Evolutionary conservation across 1,140 invertebrate species (phyloP), one percentile per base, ranked within the genome.

Genomic region (Laodelphax striatellus): DNA sequence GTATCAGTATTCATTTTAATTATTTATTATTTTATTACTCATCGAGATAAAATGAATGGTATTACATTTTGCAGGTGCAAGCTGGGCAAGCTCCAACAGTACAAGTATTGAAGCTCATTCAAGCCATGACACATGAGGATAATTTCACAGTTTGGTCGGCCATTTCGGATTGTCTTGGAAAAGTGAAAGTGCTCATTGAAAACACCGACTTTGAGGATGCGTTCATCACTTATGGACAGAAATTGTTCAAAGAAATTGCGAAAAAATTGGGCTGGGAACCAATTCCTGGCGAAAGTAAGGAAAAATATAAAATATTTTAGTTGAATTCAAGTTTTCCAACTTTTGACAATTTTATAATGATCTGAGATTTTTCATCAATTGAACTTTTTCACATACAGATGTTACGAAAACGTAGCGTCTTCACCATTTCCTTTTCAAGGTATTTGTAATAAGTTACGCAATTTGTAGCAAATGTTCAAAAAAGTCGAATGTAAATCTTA

Each of bases 61-160:
- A 2, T 28, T 28, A 28, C 24, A 28, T 50, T 5, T 19, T 64
- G 62, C 62, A 80, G 75, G 87, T 93, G 1, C 85, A 93, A 75
- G 87, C 90, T n/a, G 92, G 93, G 5, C 81, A 89, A 62, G 79
- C 81, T 1, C 82, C 83, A 28, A 90, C 90, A 14, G 83, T 84
- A 0, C 87, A 94, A 67, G 85, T 89, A 17, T 68, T 88, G 22
- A 80, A 83, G 66, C 74, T 90, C 6, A 80, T 88, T 57, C 77
- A 85, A 63, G 87, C 90, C 0, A 95, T 88, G 71, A 79, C 80
- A 55, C 80, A 88, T 63, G 93, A 97, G 73, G 85, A 85, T n/a
- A 88, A 94, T 73, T 96, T 90, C 72, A 94, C 91, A 0, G 93
- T 96, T 0, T 97, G 93, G 93, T 87, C 81, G 1, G 88, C 86